Evolutionary conservation across 2,888 invertebrate species (phyloP).

Genomic region (Tenthredo scrophulariae): DNA sequence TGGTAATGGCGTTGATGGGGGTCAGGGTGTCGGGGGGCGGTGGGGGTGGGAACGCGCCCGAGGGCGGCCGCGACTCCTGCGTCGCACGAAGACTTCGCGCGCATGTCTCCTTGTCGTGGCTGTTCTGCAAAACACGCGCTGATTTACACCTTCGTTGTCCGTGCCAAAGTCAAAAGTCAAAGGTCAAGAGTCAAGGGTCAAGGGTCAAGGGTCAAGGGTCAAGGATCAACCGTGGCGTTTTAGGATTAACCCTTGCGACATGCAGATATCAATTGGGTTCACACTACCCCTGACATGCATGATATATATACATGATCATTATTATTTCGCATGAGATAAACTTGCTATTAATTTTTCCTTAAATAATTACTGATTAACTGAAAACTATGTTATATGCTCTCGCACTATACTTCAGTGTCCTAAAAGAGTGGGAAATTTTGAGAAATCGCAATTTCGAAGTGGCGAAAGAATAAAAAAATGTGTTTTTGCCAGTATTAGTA

Average conservation of each 20-base stretch:
- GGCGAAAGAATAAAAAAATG: no score
- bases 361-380: neutral
- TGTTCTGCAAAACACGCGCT: conserved; percentile 73
- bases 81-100: conserved; percentile 73
- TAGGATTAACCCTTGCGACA: neutral
- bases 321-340: neutral
- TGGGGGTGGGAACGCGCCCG: conserved; percentile 80
- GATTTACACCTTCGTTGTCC: conserved; percentile 71
- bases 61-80: conserved; percentile 76
- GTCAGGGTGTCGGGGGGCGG: conserved; percentile 64
- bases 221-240: neutral
- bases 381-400: neutral
- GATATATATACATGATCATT: neutral
- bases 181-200: neutral
- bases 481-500: no score
- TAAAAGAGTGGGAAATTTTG: neutral
- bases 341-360: neutral
- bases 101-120: conserved; percentile 77
- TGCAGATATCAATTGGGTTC: neutral
- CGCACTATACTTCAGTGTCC: neutral
- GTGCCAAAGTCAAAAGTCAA: conserved; percentile 59
- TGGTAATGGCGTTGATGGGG: conserved; percentile 73
- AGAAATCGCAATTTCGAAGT: neutral
- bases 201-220: neutral
- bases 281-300: conserved; percentile 23